Evolutionary conservation across 2,888 invertebrate genomes (phyloP).

Genomic region (Disparrhopalites patrizii): DNA sequence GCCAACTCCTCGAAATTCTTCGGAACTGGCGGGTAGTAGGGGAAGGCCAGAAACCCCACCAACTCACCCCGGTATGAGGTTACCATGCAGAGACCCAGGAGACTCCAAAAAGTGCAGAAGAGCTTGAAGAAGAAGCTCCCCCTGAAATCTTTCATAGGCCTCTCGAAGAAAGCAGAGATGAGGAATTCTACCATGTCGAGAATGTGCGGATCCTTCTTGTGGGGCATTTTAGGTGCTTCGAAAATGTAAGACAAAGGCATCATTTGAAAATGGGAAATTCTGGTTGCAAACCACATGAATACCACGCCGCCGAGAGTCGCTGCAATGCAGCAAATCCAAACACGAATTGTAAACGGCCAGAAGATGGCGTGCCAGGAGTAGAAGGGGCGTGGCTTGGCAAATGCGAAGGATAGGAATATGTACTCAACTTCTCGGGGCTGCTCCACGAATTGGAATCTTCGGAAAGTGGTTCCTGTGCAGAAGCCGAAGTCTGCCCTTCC

Average conservation of each 20-base stretch:
- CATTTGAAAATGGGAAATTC: not conserved
- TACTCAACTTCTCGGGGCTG: not conserved
- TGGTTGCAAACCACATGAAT: not conserved
- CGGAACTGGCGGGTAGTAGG: not conserved
- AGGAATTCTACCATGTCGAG: not conserved
- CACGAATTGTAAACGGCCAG: not conserved
- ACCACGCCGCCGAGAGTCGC: not conserved
- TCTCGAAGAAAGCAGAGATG: conserved; percentile 1
- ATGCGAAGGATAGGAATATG: not conserved
- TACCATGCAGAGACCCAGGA: not conserved
- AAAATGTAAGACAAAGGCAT: too few relatives aligned
- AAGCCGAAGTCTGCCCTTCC: conserved; percentile 3
- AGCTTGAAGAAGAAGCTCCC: not conserved
- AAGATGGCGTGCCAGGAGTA: not conserved
- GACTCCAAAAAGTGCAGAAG: conserved; percentile 3
- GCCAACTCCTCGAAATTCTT: conserved; percentile 4
- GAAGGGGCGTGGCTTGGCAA: not conserved
- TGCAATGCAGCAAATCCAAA: not conserved
- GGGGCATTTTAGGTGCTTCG: not conserved
- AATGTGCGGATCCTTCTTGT: not conserved
- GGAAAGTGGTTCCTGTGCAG: conserved; percentile 3
- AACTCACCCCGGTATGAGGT: conserved; percentile 2
- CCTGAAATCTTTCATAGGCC: not conserved
- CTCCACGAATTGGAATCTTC: not conserved
- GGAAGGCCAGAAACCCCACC: conserved; percentile 5